A percentile compares a stretch with the other conserved stretches of the same genome.
Evolutionary conservation across 2,113 vertebrate species (phyloP).

Genomic region (Nycticryphes semicollaris): DNA sequence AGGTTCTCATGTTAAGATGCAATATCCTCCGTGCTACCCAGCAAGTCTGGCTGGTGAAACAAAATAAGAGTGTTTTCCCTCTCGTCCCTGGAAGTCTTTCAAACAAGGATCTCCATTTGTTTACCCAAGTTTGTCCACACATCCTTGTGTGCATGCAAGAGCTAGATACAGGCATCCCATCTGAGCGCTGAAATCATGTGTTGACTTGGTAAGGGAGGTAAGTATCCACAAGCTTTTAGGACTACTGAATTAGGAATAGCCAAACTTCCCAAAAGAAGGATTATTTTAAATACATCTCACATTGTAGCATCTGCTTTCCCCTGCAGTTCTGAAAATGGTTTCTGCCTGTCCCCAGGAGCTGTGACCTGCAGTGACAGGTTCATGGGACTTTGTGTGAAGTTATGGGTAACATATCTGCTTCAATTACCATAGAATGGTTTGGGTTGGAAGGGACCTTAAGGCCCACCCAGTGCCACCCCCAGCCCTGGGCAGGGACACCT

Average conservation of each 20-base stretch:
- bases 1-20: not conserved
- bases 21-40: not conserved
- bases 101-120: not conserved
- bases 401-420: fast-evolving
- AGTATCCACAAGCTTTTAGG: not conserved
- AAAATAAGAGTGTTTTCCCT: not conserved
- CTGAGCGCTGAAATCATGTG: not conserved
- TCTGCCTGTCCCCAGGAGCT: not conserved
- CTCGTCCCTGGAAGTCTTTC: not conserved
- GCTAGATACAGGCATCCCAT: not conserved
- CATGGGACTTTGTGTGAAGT: not conserved
- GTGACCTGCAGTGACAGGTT: not conserved
- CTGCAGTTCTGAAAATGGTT: not conserved
- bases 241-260: not conserved
- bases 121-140: not conserved
- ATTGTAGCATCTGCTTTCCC: not conserved
- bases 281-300: not conserved
- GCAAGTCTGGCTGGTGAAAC: not conserved
- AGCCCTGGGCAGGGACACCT: not conserved
- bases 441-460: not conserved
- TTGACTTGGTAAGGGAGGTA: not conserved
- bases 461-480: not conserved
- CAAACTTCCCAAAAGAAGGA: not conserved
- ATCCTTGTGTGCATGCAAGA: not conserved
- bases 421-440: not conserved